phyloP scores from a whole-genome alignment of 1,140 invertebrate species.

The Aradophagus sp. region DNA sequence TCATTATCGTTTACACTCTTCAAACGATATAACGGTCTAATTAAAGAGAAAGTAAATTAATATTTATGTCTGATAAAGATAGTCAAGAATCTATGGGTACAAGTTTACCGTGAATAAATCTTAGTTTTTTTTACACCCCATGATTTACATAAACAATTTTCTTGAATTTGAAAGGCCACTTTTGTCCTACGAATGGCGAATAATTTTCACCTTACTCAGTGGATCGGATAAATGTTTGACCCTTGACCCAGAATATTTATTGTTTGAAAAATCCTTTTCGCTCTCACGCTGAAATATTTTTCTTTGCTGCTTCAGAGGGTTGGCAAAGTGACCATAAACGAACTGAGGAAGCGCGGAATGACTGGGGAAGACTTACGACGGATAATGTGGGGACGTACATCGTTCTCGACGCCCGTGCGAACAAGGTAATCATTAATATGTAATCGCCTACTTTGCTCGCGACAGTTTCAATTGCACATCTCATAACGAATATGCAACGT shows the following conservation, averaged over 20 bases:
- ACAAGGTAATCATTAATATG: constrained; percentile 75
- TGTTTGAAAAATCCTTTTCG: constrained; percentile 16
- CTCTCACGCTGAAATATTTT: constrained; percentile 34
- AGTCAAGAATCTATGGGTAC: too few relatives aligned
- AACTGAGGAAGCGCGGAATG: constrained; percentile 86
- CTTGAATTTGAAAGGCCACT: too few relatives aligned
- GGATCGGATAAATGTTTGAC: constrained; percentile 25
- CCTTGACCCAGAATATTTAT: constrained; percentile 20
- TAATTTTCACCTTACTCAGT: constrained; percentile 14
- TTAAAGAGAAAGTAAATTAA: too few relatives aligned
- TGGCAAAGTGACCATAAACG: constrained; percentile 89
- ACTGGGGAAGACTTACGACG: constrained; percentile 89
- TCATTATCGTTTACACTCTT: too few relatives aligned
- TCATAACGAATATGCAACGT: constrained; percentile 46
- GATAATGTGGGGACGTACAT: constrained; percentile 91
- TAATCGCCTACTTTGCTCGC: constrained; percentile 54
- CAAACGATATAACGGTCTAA: too few relatives aligned
- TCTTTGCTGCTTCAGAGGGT: constrained; percentile 80
- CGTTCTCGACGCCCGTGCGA: constrained; percentile 89
- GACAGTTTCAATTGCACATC: constrained; percentile 54
- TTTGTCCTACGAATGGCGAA: too few relatives aligned
- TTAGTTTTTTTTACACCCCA: too few relatives aligned
- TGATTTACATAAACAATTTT: too few relatives aligned
- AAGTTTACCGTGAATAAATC: too few relatives aligned
- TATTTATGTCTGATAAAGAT: too few relatives aligned